Percentiles rank a stretch among this genome's conserved stretches.
phyloP scores from a whole-genome alignment of 92 coral and sea anemone species.

The Epizoanthus stellaris region DNA sequence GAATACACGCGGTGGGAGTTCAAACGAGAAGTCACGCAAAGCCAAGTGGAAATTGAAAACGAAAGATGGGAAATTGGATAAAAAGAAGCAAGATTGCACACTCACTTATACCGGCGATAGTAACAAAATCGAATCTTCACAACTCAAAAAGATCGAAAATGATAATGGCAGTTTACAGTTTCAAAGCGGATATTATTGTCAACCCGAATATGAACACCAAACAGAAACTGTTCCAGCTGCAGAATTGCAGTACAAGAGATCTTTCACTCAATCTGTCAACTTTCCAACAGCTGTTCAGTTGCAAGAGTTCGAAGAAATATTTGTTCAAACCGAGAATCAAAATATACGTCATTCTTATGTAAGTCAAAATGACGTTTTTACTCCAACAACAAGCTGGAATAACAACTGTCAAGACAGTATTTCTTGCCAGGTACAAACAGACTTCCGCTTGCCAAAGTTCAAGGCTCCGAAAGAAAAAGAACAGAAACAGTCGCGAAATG shows the following conservation, averaged over 20 bases:
- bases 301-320: constrained; percentile 21
- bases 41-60: background rate
- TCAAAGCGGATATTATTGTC: background rate
- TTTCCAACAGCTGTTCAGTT: constrained; percentile 17
- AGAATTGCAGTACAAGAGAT: background rate
- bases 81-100: background rate
- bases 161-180: background rate
- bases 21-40: background rate
- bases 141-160: background rate
- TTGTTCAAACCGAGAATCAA: constrained; percentile 4
- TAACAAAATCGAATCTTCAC: background rate
- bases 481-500: too few relatives aligned
- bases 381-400: too few relatives aligned
- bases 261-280: background rate
- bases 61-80: background rate
- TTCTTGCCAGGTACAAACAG: too few relatives aligned
- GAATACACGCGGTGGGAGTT: background rate
- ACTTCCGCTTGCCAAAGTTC: too few relatives aligned
- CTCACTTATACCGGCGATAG: background rate
- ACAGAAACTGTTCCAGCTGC: background rate
- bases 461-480: too few relatives aligned
- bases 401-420: too few relatives aligned
- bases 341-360: background rate
- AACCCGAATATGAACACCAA: background rate
- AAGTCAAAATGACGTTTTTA: background rate